Percentiles rank a stretch among this genome's conserved stretches.
These are phyloP conservation scores for Hypolimnas misippus DNA, from an alignment of 2,888 invertebrate genomes.

Conservation along the genomic window DNA sequence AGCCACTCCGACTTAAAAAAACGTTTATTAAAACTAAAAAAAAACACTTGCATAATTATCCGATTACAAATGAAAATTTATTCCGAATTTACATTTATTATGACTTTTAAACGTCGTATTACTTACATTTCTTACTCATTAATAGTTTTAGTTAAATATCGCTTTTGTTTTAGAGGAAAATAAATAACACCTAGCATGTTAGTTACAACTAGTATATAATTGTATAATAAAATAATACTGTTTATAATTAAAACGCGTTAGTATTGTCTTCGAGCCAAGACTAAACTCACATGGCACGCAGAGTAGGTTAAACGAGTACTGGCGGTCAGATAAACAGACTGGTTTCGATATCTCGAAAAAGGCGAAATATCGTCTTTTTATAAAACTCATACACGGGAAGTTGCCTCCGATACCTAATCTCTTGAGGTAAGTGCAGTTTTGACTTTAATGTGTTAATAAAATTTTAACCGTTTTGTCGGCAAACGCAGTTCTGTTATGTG, in stretches of 20 bases:
- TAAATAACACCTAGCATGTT: not conserved
- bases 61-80: not conserved
- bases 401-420: slow-evolving; percentile 73
- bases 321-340: slow-evolving; percentile 73
- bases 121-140: slow-evolving; percentile 1
- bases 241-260: slow-evolving; percentile 1
- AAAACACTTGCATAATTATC: not conserved
- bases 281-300: slow-evolving; percentile 56
- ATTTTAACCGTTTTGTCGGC: slow-evolving; percentile 80
- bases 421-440: slow-evolving; percentile 79
- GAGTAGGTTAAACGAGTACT: slow-evolving; percentile 52
- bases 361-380: slow-evolving; percentile 60
- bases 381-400: slow-evolving; percentile 73
- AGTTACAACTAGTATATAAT: too few relatives aligned
- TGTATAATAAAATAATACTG: too few relatives aligned
- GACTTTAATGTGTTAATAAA: slow-evolving; percentile 83
- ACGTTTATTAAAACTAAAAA: not conserved
- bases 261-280: slow-evolving; percentile 47
- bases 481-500: slow-evolving; percentile 55
- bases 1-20: not conserved
- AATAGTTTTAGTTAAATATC: too few relatives aligned
- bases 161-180: not conserved
- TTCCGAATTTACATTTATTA: not conserved
- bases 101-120: not conserved
- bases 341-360: slow-evolving; percentile 76